A percentile compares a stretch with the other conserved stretches of the same genome.
Evolutionary conservation across 2,113 vertebrate species (phyloP).

Genomic region (Phaethornis superciliosus): DNA sequence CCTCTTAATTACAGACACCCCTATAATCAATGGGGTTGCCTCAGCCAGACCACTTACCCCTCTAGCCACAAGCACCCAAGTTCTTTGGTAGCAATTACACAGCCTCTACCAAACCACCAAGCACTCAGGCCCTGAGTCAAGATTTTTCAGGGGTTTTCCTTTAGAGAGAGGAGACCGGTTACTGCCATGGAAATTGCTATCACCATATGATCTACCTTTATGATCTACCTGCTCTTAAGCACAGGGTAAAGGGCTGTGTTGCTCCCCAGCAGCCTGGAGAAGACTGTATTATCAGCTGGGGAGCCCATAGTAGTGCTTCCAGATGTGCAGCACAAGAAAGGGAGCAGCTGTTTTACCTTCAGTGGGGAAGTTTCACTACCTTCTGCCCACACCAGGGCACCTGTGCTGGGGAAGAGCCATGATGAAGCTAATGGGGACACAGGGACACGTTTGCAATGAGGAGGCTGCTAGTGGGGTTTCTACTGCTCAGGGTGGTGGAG

Average conservation of each 20-base stretch:
- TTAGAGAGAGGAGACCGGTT: neutral
- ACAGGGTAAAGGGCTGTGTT: neutral
- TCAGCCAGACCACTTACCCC: neutral
- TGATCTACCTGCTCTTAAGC: neutral
- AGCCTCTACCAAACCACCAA: neutral
- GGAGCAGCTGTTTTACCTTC: neutral
- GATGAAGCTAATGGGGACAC: fast-evolving
- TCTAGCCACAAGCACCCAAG: neutral
- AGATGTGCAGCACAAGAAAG: neutral
- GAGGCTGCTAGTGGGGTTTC: neutral
- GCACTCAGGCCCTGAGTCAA: neutral
- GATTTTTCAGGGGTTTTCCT: neutral
- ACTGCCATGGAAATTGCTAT: neutral
- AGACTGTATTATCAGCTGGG: too few species aligned
- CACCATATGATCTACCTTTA: too few species aligned
- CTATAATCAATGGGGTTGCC: neutral
- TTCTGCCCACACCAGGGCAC: neutral
- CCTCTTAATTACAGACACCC: neutral
- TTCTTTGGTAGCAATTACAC: neutral
- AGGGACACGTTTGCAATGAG: neutral
- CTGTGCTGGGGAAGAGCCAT: neutral
- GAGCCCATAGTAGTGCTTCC: neutral
- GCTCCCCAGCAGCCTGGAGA: neutral
- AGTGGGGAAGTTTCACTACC: neutral
- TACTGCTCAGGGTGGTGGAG: neutral